Evolutionary conservation across 1,140 invertebrate genomes (phyloP).

Genomic region (Riptortus pedestris): DNA sequence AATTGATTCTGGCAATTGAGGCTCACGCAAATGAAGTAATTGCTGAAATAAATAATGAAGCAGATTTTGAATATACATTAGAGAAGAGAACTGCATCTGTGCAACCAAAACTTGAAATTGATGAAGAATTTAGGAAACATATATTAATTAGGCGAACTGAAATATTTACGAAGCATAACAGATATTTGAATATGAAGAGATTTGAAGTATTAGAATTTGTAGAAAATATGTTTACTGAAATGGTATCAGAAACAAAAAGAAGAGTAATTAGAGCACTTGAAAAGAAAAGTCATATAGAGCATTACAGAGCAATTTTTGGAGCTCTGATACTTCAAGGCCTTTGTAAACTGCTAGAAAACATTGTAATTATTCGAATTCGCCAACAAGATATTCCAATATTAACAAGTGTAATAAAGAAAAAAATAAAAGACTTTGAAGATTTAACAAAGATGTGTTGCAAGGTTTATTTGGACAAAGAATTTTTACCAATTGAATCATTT

Average conservation of each 20-base stretch:
- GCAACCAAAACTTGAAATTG: not conserved
- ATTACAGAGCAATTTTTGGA: not conserved
- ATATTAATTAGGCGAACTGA: not conserved
- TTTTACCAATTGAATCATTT: not conserved
- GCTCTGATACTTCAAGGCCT: not conserved
- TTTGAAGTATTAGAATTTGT: not conserved
- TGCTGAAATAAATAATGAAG: not conserved
- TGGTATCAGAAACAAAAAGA: not conserved
- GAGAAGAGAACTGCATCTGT: not conserved
- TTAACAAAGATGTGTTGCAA: not conserved
- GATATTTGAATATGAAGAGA: not conserved
- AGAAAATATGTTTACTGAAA: not conserved
- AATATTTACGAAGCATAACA: not conserved
- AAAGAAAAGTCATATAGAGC: not conserved
- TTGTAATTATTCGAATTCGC: not conserved
- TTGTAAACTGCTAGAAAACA: not conserved
- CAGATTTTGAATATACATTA: not conserved
- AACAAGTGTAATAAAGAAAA: not conserved
- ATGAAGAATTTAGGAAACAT: not conserved
- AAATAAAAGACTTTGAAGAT: not conserved
- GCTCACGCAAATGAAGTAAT: not conserved
- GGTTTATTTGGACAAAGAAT: not conserved
- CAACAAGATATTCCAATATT: not conserved
- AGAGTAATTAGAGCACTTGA: not conserved
- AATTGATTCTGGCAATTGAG: not conserved